These are phyloP conservation scores for Trichosurus vulpecula DNA, from an alignment of 2,797 vertebrate genomes.

Conservation along the genomic window DNA sequence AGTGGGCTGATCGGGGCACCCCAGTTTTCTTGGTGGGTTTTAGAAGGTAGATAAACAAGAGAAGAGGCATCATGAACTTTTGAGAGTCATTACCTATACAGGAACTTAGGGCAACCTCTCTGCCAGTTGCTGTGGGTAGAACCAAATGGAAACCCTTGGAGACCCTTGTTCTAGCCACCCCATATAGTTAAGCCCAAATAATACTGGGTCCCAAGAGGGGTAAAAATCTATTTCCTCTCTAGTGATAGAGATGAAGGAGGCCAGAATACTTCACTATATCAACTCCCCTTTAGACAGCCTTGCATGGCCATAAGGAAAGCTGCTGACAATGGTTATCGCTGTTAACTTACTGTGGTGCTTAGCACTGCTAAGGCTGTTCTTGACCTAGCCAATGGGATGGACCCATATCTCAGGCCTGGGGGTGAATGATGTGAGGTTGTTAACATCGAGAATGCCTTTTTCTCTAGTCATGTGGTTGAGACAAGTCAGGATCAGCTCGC, in stretches of 20 bases:
- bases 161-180: background rate
- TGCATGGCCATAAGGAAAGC: background rate
- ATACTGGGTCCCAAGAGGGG: background rate
- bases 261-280: background rate
- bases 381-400: background rate
- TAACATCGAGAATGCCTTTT: background rate
- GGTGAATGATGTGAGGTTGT: background rate
- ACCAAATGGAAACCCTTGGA: background rate
- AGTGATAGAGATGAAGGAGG: background rate
- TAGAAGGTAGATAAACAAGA: background rate
- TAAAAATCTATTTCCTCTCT: background rate
- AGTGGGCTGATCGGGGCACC: background rate
- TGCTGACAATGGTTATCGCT: background rate
- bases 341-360: background rate
- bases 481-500: background rate
- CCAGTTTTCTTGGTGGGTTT: background rate
- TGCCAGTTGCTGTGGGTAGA: background rate
- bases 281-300: background rate
- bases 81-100: background rate
- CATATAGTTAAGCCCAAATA: background rate
- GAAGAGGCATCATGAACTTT: background rate
- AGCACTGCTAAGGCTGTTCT: background rate
- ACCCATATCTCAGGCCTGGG: background rate
- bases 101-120: background rate
- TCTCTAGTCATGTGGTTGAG: background rate